Conservation (phyloP, 2,797 vertebrate species). For the Nannoperca australis region DNA sequence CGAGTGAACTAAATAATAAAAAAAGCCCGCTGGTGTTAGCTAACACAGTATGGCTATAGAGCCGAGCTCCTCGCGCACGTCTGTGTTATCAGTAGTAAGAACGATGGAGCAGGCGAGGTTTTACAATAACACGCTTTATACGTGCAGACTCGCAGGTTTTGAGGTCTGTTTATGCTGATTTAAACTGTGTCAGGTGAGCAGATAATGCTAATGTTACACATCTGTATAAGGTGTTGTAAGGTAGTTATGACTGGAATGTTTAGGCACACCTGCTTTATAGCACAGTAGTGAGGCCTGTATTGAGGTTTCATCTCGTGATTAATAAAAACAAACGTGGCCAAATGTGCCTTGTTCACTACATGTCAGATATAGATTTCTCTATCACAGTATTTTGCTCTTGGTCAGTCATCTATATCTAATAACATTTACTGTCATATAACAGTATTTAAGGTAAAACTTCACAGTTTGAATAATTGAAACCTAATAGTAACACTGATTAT, state of each 20-base stretch:
- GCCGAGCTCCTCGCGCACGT: conserved; percentile 63
- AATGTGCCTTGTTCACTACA: neutral
- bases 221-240: neutral
- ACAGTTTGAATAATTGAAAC: neutral
- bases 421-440: neutral
- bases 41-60: conserved; percentile 18
- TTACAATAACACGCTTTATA: neutral
- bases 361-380: neutral
- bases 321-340: neutral
- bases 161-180: rapidly evolving
- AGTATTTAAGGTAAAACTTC: neutral
- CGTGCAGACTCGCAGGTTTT: neutral
- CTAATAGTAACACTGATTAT: neutral
- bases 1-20: neutral
- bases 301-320: neutral
- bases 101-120: conserved; percentile 54
- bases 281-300: conserved; percentile 32
- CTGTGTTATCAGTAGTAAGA: conserved; percentile 30
- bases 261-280: conserved; percentile 31
- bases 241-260: neutral
- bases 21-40: conserved; percentile 32
- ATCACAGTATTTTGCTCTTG: neutral
- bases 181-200: neutral
- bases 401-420: neutral
- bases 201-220: neutral